Conservation (phyloP, 64 coral and sea anemone species). For the Pocillopora damicornis region DNA sequence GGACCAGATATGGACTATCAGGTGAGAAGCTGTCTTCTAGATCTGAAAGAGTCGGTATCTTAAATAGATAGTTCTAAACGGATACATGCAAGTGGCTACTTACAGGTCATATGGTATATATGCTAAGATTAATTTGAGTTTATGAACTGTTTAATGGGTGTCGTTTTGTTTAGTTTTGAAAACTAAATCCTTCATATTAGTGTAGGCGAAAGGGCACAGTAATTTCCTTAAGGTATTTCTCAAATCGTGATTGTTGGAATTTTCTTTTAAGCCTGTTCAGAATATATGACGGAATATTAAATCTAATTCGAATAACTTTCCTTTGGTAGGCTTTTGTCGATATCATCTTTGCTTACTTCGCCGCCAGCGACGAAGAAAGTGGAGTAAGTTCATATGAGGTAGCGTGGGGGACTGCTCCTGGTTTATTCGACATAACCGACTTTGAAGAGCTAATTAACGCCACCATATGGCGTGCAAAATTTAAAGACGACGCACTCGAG, state of each 20-base stretch:
- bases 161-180: too few relatives aligned
- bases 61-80: too few relatives aligned
- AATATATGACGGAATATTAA: not conserved
- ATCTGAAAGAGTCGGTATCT: too few relatives aligned
- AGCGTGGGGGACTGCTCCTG: constrained; percentile 77
- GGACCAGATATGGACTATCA: constrained; percentile 95
- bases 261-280: too few relatives aligned
- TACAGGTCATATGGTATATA: too few relatives aligned
- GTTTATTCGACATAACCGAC: constrained; percentile 40
- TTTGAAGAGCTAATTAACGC: constrained; percentile 78
- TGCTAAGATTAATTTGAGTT: too few relatives aligned
- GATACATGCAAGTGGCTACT: too few relatives aligned
- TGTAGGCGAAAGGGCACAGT: too few relatives aligned
- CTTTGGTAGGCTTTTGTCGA: constrained; percentile 72
- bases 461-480: constrained; percentile 62
- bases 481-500: constrained; percentile 52
- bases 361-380: constrained; percentile 66
- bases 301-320: not conserved
- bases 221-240: too few relatives aligned
- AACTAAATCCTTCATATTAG: too few relatives aligned
- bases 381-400: constrained; percentile 79
- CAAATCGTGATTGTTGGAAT: too few relatives aligned
- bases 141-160: too few relatives aligned
- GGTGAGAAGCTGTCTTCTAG: constrained; percentile 13
- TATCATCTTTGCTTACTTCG: constrained; percentile 90